Conservation (phyloP, 2,113 vertebrate genomes). For the Barnardius zonarius region DNA sequence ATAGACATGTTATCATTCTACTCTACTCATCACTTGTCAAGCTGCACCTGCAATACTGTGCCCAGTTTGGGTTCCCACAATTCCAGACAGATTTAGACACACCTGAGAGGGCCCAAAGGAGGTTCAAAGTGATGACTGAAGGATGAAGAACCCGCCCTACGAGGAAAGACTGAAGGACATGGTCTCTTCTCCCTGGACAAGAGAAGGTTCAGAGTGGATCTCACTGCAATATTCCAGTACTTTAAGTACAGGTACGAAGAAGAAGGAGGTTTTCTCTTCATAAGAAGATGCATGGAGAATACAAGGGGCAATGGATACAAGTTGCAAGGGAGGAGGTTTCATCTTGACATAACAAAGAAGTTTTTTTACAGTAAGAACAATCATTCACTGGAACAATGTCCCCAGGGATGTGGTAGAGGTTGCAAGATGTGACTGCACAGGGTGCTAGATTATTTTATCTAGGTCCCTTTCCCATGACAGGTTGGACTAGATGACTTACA, state of each 20-base stretch:
- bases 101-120: not conserved
- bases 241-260: not conserved
- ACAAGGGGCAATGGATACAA: too few species aligned
- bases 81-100: not conserved
- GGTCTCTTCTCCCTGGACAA: not conserved
- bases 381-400: not conserved
- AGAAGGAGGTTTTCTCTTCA: not conserved
- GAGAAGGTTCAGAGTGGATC: not conserved
- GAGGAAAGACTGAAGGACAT: not conserved
- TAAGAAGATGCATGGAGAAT: not conserved
- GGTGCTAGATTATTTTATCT: not conserved
- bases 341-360: not conserved
- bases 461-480: not conserved
- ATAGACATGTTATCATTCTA: not conserved
- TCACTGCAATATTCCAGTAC: too few species aligned
- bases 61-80: not conserved
- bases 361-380: not conserved
- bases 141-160: not conserved
- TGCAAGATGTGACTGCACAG: not conserved
- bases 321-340: not conserved
- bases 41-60: not conserved
- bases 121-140: not conserved
- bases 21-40: not conserved
- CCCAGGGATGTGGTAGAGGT: not conserved
- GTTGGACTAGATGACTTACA: not conserved